Conservation (phyloP, 2,113 vertebrate genomes). For the Bubo bubo region DNA sequence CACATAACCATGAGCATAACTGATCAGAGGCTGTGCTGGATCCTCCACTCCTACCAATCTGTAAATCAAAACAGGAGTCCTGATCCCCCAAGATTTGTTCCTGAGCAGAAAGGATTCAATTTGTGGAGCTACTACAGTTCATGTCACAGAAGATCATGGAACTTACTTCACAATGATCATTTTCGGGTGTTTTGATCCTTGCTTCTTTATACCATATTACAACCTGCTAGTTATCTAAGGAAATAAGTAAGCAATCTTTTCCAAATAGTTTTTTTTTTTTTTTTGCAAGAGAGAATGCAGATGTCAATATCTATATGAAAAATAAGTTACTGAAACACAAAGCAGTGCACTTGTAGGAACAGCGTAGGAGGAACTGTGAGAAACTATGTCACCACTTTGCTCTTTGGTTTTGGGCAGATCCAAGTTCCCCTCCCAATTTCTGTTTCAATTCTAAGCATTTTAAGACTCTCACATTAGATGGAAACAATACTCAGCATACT, state of each 20-base stretch:
- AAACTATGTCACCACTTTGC: conserved; percentile 43
- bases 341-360: conserved; percentile 37
- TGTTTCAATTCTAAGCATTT: conserved; percentile 50
- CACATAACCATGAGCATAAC: neutral
- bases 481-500: conserved; percentile 28
- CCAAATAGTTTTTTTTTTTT: neutral
- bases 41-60: neutral
- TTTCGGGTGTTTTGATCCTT: neutral
- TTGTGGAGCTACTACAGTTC: neutral
- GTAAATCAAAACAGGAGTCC: neutral
- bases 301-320: neutral
- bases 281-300: neutral
- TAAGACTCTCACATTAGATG: conserved; percentile 21
- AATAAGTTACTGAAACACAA: conserved; percentile 12
- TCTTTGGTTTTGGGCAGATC: conserved; percentile 49
- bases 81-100: neutral
- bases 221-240: neutral
- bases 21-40: neutral
- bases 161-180: accelerated
- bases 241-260: neutral
- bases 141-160: accelerated
- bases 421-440: conserved; percentile 47
- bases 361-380: conserved; percentile 16
- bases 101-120: neutral
- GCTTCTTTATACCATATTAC: neutral